Evolutionary conservation across 1,140 invertebrate genomes (phyloP).

Genomic region (Bombus superbus): DNA sequence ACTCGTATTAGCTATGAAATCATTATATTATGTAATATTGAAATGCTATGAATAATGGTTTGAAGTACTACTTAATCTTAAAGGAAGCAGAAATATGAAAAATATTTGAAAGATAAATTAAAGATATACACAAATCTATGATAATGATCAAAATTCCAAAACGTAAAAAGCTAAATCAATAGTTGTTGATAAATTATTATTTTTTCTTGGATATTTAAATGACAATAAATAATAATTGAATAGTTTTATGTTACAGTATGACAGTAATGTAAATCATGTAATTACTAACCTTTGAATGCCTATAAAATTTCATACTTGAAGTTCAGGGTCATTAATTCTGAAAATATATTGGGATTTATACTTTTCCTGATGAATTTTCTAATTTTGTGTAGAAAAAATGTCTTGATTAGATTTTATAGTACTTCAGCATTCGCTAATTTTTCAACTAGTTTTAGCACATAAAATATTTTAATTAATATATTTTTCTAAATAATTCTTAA

Average conservation of each 20-base stretch:
- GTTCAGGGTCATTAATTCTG: constrained; percentile 46
- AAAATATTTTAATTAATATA: background rate
- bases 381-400: constrained; percentile 9
- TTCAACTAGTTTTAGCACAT: background rate
- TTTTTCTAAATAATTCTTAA: background rate
- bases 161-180: constrained; percentile 16
- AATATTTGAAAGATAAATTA: constrained; percentile 10
- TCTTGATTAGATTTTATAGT: constrained; percentile 16
- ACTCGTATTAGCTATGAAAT: constrained; percentile 8
- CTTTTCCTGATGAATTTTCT: background rate
- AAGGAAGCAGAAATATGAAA: background rate
- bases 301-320: constrained; percentile 54
- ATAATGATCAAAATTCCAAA: background rate
- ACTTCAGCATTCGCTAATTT: constrained; percentile 6
- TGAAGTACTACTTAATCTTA: constrained; percentile 37
- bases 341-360: constrained; percentile 50
- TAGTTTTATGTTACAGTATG: constrained; percentile 24
- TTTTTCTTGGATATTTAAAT: constrained; percentile 2
- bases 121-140: background rate
- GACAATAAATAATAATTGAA: constrained; percentile 24
- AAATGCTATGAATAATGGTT: constrained; percentile 30
- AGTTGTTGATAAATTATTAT: constrained; percentile 31
- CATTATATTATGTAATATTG: constrained; percentile 25
- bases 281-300: constrained; percentile 47
- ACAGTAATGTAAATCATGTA: constrained; percentile 34